Percentiles rank a stretch among this genome's conserved stretches.
Evolutionary conservation across 2,113 vertebrate genomes (phyloP).

Genomic region (Upupa epops): DNA sequence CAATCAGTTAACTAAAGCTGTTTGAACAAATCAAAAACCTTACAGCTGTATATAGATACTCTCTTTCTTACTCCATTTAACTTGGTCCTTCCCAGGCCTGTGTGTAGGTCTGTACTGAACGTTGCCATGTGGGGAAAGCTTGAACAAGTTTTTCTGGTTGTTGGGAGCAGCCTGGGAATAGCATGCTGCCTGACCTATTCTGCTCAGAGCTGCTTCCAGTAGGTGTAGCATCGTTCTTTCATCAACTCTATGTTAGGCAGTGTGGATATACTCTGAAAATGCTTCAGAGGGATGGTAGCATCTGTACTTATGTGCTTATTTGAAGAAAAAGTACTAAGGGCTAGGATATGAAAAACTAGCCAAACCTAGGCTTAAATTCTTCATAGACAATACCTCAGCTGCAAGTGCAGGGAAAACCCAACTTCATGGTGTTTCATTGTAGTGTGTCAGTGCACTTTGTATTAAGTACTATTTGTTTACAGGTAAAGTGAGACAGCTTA

Average conservation of each 20-base stretch:
- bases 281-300: neutral
- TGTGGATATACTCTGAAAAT: neutral
- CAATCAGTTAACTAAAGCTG: neutral
- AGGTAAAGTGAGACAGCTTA: neutral
- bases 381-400: neutral
- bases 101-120: neutral
- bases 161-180: slow-evolving; percentile 6
- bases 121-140: neutral
- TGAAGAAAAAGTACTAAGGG: neutral
- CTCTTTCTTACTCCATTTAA: neutral
- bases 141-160: slow-evolving; percentile 58
- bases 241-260: fast-evolving
- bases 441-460: neutral
- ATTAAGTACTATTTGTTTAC: neutral
- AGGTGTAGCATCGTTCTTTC: fast-evolving
- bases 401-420: neutral
- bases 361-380: neutral
- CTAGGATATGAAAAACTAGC: neutral
- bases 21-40: neutral
- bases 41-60: neutral
- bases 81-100: neutral
- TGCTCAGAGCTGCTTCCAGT: neutral
- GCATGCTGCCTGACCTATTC: neutral
- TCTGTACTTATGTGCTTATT: neutral
- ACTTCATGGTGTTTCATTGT: neutral